These are phyloP conservation scores for Sinopyrophorus schimmeli DNA, from an alignment of 2,888 invertebrate genomes.

Conservation along the genomic window DNA sequence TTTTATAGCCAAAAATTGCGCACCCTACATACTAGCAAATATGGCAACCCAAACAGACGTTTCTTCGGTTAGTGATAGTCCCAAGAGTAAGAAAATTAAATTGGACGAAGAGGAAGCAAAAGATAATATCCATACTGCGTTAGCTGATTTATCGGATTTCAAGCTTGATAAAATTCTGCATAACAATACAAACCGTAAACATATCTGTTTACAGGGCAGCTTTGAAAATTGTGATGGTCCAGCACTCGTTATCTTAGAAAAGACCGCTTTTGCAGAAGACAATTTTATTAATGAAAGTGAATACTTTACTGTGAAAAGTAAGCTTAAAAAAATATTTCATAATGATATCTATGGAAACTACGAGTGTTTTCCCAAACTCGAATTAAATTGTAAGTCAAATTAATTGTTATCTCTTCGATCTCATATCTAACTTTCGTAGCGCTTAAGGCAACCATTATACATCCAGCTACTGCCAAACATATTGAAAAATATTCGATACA, in stretches of 20 bases:
- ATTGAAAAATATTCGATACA: slow-evolving; percentile 83
- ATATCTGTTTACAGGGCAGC: slow-evolving; percentile 69
- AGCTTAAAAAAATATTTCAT: slow-evolving; percentile 66
- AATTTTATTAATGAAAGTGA: slow-evolving; percentile 58
- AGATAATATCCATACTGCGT: slow-evolving; percentile 43
- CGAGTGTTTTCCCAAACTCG: slow-evolving; percentile 61
- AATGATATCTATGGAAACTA: slow-evolving; percentile 88
- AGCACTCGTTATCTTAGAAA: slow-evolving; percentile 79
- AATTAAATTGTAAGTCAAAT: slow-evolving; percentile 62
- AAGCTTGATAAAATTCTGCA: slow-evolving; percentile 67
- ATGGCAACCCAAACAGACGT: no score
- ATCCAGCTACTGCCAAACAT: slow-evolving; percentile 92
- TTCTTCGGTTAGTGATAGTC: no score
- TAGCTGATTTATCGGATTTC: slow-evolving; percentile 67
- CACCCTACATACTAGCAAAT: no score
- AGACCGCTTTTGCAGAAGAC: slow-evolving; percentile 75
- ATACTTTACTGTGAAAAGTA: slow-evolving; percentile 66
- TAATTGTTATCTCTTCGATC: no score
- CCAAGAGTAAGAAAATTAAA: slow-evolving; percentile 34
- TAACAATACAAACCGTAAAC: slow-evolving; percentile 74
- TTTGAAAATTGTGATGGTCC: slow-evolving; percentile 65
- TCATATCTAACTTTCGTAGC: no score
- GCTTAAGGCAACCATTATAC: slow-evolving; percentile 86
- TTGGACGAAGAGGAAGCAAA: slow-evolving; percentile 27
- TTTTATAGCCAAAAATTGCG: no score